Evolutionary conservation across 2,797 vertebrate genomes (phyloP).

Genomic region (Labeo calbasu): DNA sequence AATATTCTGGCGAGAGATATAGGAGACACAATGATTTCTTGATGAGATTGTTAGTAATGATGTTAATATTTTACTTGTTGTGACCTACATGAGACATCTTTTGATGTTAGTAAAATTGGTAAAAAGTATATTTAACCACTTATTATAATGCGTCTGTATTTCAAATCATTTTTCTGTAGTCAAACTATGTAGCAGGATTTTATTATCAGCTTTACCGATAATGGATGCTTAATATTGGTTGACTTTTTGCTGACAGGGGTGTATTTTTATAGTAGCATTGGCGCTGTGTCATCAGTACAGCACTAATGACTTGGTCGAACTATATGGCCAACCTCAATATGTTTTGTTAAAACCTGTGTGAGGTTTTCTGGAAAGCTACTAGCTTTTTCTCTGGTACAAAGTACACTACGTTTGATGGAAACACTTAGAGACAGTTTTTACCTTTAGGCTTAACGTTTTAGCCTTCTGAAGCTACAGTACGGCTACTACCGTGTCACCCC

Average conservation of each 20-base stretch:
- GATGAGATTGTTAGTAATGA: conserved; percentile 22
- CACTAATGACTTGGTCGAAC: conserved; percentile 33
- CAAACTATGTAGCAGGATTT: background rate
- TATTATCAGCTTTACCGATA: conserved; percentile 30
- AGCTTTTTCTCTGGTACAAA: conserved; percentile 1
- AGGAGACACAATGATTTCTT: background rate
- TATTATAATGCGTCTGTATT: conserved; percentile 25
- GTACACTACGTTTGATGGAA: conserved; percentile 30
- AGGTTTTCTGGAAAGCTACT: conserved; percentile 14
- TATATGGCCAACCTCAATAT: conserved; percentile 26
- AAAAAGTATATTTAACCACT: conserved; percentile 30
- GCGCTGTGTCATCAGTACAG: conserved; percentile 41
- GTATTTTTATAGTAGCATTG: conserved; percentile 34
- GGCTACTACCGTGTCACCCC: background rate
- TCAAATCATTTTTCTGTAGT: background rate
- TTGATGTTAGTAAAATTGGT: conserved; percentile 9
- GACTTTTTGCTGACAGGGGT: conserved; percentile 35
- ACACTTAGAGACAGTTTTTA: conserved; percentile 37
- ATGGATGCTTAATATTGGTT: conserved; percentile 34
- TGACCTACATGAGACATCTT: conserved; percentile 25
- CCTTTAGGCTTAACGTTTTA: conserved; percentile 34
- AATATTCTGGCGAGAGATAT: conserved; percentile 5
- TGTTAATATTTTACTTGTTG: conserved; percentile 42
- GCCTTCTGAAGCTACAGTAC: conserved; percentile 9
- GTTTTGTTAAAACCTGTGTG: conserved; percentile 33